Evolutionary conservation across 2,797 vertebrate species (phyloP).

Genomic region (Morelia viridis): DNA sequence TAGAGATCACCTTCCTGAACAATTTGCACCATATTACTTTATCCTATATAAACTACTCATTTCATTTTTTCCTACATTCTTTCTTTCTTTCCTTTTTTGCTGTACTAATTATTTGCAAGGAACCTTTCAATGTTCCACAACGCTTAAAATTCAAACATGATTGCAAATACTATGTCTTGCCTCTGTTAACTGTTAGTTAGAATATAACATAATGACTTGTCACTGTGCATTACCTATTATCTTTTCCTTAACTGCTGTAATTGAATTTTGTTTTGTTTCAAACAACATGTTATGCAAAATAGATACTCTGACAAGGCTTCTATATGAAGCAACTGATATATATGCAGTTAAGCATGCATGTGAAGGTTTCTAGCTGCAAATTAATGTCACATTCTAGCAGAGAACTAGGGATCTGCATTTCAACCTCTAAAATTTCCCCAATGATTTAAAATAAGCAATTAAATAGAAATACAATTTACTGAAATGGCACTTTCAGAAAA

Average conservation of each 20-base stretch:
- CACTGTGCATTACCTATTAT: constrained; percentile 41
- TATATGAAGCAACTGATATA: constrained; percentile 64
- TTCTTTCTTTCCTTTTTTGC: background rate
- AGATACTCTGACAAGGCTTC: constrained; percentile 64
- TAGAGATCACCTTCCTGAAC: constrained; percentile 3
- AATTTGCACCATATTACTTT: constrained; percentile 6
- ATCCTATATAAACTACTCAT: background rate
- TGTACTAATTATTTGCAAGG: background rate
- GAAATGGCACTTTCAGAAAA: constrained; percentile 80
- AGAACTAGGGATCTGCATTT: constrained; percentile 75
- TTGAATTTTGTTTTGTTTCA: constrained; percentile 64
- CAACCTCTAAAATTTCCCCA: constrained; percentile 79
- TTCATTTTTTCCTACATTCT: background rate
- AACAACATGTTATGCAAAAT: constrained; percentile 65
- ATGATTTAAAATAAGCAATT: constrained; percentile 80
- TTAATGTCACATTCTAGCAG: constrained; percentile 74
- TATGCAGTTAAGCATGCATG: constrained; percentile 67
- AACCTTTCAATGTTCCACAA: background rate
- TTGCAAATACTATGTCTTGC: background rate
- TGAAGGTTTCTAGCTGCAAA: constrained; percentile 71
- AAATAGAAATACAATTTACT: constrained; percentile 77
- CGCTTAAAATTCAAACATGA: background rate
- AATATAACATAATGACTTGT: constrained; percentile 34
- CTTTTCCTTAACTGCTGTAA: constrained; percentile 60
- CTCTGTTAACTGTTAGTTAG: constrained; percentile 37